Percentiles rank a stretch among this genome's conserved stretches.
Evolutionary conservation across 2,888 invertebrate genomes (phyloP).

Genomic region (Acronicta leporina): DNA sequence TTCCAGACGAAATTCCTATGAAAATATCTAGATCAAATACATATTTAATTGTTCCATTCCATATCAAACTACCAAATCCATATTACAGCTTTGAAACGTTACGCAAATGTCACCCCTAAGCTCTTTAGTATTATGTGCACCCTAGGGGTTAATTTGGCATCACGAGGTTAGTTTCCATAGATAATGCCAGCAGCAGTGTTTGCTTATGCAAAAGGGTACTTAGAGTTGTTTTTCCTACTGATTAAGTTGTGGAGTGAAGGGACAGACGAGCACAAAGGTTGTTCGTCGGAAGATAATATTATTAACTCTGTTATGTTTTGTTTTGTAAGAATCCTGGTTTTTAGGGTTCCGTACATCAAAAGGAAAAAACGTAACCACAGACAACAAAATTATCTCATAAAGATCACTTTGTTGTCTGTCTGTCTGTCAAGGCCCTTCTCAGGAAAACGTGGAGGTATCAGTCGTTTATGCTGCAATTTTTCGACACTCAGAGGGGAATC

Average conservation of each 20-base stretch:
- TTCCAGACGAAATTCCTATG: neutral
- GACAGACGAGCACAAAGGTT: conserved; percentile 60
- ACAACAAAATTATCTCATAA: too few species aligned
- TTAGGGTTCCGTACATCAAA: too few species aligned
- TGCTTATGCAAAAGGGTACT: conserved; percentile 84
- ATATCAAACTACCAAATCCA: conserved; percentile 6
- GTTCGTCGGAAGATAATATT: conserved; percentile 10
- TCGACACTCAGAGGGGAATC: too few species aligned
- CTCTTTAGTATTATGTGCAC: conserved; percentile 6
- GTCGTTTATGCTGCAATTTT: too few species aligned
- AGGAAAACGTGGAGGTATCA: too few species aligned
- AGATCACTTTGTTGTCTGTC: too few species aligned
- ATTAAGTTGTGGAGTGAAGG: conserved; percentile 76
- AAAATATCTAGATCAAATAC: conserved; percentile 28
- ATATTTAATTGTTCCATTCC: conserved; percentile 17
- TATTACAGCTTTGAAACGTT: neutral
- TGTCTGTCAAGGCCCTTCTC: too few species aligned
- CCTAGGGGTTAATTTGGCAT: conserved; percentile 44
- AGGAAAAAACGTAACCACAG: too few species aligned
- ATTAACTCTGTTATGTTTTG: neutral
- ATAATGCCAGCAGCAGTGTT: conserved; percentile 77
- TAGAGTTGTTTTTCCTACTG: conserved; percentile 84
- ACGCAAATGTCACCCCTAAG: conserved; percentile 30
- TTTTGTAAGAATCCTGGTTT: too few species aligned
- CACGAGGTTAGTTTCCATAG: conserved; percentile 43